Evolutionary conservation across 2,888 invertebrate genomes (phyloP), one percentile per base, ranked within the genome.

Genomic region (Lacanobia wlatinum): DNA sequence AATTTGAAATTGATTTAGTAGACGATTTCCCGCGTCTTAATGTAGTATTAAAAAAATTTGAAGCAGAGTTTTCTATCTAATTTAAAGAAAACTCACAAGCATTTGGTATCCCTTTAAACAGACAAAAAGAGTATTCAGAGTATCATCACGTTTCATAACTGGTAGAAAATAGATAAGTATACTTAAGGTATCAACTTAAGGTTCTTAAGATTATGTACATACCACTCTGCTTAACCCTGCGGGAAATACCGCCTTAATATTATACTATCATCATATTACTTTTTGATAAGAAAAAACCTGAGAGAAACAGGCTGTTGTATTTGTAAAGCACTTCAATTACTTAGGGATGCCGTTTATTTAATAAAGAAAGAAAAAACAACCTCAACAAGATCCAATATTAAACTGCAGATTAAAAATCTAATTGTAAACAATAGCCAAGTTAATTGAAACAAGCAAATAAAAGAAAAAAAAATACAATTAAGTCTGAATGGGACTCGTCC

Each of bases 361-460:
- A 68, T 60, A 63, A 70, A 50, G 1, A 43, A 48, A 58, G 7
- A 75, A 40, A 76, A 61, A 62, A 52, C 46, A 48, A 62, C 46
- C 23, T 23, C 14, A 70, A 40, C 56, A 43, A 63, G 52, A 67
- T 63, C n/a, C 58, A 70, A 78, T 76, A 78, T 70, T 63, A 76
- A 59, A 76, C 38, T 34, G 28, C 56, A 59, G 50, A 78, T 80
- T 60, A 52, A 70, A 81, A 76, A 76, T 6, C 18, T 63, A 70
- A 81, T 59, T 70, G 46, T 43, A 70, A 76, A 81, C 77, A 81
- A 81, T 67, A 56, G 40, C 34, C 52, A 56, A 67, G 77, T 71
- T 79, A 76, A 79, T 68, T 77, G 53, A 52, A 80, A 66, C 61
- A 65, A 55, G 38, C 75, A 60, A 68, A 74, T 78, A 70, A 70